Conservation (phyloP, 2,113 vertebrate genomes). For the Mobula birostris region DNA sequence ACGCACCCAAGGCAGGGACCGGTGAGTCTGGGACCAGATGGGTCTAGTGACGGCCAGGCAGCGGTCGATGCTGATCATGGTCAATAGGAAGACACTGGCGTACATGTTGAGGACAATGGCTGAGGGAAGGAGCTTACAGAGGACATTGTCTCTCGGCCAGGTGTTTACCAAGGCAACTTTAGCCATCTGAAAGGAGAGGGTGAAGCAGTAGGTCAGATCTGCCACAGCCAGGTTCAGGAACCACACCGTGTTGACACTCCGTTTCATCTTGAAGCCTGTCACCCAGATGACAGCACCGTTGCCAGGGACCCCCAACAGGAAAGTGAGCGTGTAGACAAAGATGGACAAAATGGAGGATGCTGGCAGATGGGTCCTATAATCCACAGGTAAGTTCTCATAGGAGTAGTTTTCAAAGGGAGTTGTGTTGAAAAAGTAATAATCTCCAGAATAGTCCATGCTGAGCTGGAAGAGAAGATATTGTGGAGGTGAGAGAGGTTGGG, state of each 20-base stretch:
- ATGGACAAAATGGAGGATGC: constrained; percentile 43
- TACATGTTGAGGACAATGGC: constrained; percentile 70
- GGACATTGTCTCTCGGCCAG: constrained; percentile 49
- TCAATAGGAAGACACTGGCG: constrained; percentile 70
- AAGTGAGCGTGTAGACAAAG: constrained; percentile 56
- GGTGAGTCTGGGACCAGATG: constrained; percentile 60
- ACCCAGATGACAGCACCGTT: constrained; percentile 71
- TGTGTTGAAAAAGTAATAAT: no score
- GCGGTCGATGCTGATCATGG: constrained; percentile 69
- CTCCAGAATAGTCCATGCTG: no score
- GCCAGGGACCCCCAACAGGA: constrained; percentile 69
- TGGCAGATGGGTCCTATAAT: no score
- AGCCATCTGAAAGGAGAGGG: constrained; percentile 64
- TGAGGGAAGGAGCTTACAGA: constrained; percentile 61
- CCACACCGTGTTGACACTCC: constrained; percentile 51
- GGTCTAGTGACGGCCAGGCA: constrained; percentile 59
- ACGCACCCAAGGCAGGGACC: constrained; percentile 25
- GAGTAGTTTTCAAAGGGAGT: no score
- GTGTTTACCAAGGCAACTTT: constrained; percentile 40
- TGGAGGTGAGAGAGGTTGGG: no score
- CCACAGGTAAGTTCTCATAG: no score
- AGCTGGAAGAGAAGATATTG: no score
- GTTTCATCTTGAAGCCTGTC: constrained; percentile 55
- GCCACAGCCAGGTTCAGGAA: constrained; percentile 59
- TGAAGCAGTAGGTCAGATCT: constrained; percentile 64